phyloP scores from a whole-genome alignment of 30 jellyfish, hydroid and myxozoan species.

The Cassiopea andromeda region DNA sequence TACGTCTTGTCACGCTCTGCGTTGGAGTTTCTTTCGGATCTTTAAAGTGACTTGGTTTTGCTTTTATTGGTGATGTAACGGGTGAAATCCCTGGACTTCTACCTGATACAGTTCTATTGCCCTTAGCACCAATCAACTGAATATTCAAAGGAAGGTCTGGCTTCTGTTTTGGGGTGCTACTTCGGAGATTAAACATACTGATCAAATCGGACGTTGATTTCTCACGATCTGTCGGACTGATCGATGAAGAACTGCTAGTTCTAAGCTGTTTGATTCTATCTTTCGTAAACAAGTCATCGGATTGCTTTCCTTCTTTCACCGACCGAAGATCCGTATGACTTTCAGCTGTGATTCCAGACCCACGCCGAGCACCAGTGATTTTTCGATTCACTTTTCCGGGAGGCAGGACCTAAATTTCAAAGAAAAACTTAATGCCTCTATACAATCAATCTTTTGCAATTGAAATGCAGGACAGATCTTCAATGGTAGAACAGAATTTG shows the following conservation, averaged over 20 bases:
- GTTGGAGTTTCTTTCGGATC: slow-evolving; percentile 13
- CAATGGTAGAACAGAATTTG: too few species aligned
- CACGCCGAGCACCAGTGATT: slow-evolving; percentile 36
- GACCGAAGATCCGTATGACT: slow-evolving; percentile 41
- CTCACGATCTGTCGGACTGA: slow-evolving; percentile 35
- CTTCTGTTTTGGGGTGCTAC: slow-evolving; percentile 67
- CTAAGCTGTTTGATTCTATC: slow-evolving; percentile 38
- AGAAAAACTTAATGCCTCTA: neutral
- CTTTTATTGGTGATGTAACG: slow-evolving; percentile 45
- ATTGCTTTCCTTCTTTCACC: slow-evolving; percentile 15
- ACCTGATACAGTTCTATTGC: neutral
- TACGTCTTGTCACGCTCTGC: slow-evolving; percentile 23
- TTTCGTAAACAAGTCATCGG: slow-evolving; percentile 23
- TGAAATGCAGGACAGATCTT: too few species aligned
- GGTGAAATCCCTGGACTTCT: slow-evolving; percentile 63
- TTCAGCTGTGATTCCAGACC: slow-evolving; percentile 42
- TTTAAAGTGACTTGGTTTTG: slow-evolving; percentile 1
- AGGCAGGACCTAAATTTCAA: slow-evolving; percentile 24
- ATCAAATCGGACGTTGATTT: slow-evolving; percentile 31
- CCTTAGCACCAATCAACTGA: neutral
- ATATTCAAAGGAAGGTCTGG: slow-evolving; percentile 9
- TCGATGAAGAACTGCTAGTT: slow-evolving; percentile 50
- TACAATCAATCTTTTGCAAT: too few species aligned
- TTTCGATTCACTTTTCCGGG: slow-evolving; percentile 34
- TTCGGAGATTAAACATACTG: slow-evolving; percentile 31